phyloP scores from a whole-genome alignment of 2,113 vertebrate species.

The Oxyruncus cristatus region DNA sequence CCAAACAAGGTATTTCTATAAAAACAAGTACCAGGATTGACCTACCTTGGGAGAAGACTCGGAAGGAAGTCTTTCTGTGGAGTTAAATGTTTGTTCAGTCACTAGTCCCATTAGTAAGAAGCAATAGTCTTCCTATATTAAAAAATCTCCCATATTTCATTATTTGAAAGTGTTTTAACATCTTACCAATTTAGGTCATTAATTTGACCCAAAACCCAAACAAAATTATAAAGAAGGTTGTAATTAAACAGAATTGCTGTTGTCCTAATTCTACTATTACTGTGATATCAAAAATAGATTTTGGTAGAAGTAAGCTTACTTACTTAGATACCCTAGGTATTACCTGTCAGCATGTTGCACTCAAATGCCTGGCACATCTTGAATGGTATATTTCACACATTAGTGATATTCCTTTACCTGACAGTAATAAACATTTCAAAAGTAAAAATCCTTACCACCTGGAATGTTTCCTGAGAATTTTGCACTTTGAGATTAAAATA shows the following conservation, averaged over 20 bases:
- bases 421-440: neutral
- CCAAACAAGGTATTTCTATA: neutral
- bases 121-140: neutral
- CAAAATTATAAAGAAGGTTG: neutral
- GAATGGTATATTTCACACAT: neutral
- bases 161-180: neutral
- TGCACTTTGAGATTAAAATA: constrained; percentile 25
- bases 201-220: neutral
- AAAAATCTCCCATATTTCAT: neutral
- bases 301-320: neutral
- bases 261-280: neutral
- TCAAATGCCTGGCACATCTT: neutral
- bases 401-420: neutral
- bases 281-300: neutral
- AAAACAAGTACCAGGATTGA: neutral
- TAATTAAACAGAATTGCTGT: neutral
- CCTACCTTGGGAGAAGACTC: neutral
- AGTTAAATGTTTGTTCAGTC: neutral
- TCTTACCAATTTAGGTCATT: neutral
- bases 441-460: neutral
- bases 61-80: neutral
- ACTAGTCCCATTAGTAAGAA: neutral
- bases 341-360: neutral
- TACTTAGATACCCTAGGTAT: neutral
- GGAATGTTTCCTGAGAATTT: constrained; percentile 21